phyloP scores from a whole-genome alignment of 1,140 invertebrate genomes.

The Drosophila asahinai region DNA sequence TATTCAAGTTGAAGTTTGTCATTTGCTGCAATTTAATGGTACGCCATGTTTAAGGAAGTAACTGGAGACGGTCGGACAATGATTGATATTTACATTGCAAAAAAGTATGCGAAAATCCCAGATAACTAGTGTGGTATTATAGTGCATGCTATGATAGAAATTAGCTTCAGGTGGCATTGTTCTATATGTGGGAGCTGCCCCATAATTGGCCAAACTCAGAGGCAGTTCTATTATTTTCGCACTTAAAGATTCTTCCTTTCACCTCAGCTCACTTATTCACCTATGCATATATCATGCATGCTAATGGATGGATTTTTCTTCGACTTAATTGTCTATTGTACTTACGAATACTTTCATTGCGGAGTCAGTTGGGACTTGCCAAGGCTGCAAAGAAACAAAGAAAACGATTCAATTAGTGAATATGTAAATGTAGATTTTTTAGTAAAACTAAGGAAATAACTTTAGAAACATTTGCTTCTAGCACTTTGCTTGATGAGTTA shows the following conservation, averaged over 20 bases:
- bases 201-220: slow-evolving; percentile 18
- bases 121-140: background rate
- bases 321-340: slow-evolving; percentile 35
- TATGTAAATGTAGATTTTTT: slow-evolving; percentile 17
- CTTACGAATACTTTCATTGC: slow-evolving; percentile 84
- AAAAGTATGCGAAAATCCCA: slow-evolving; percentile 2
- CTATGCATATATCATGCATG: slow-evolving; percentile 19
- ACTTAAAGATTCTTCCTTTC: slow-evolving; percentile 16
- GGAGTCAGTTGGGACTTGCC: slow-evolving; percentile 62
- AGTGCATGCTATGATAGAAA: background rate
- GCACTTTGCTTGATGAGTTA: background rate
- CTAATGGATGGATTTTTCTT: slow-evolving; percentile 6
- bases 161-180: slow-evolving; percentile 24
- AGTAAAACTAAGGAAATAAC: background rate
- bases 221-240: slow-evolving; percentile 21
- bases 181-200: slow-evolving; percentile 27
- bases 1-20: slow-evolving; percentile 77
- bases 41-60: slow-evolving; percentile 54
- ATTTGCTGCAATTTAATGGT: slow-evolving; percentile 41
- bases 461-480: background rate
- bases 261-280: slow-evolving; percentile 14
- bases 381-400: slow-evolving; percentile 72
- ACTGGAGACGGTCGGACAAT: slow-evolving; percentile 4
- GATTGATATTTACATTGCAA: slow-evolving; percentile 20
- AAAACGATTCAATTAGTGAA: slow-evolving; percentile 32